A percentile compares a stretch with the other conserved stretches of the same genome.
phyloP scores from a whole-genome alignment of 2,113 vertebrate genomes.

The Notechis scutatus region DNA sequence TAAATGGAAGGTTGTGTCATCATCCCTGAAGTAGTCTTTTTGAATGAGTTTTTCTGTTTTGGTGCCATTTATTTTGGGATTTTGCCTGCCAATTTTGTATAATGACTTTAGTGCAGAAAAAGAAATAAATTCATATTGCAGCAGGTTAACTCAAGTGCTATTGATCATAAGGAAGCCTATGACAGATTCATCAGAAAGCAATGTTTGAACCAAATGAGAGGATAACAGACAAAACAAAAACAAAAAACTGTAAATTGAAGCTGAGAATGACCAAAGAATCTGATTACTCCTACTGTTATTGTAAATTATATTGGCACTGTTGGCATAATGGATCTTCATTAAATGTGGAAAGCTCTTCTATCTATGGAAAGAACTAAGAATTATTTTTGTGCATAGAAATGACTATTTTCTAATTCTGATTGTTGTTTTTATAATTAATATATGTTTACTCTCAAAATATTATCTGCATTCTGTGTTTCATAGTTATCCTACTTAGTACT shows the following conservation, averaged over 20 bases:
- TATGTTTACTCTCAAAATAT: background rate
- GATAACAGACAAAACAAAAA: background rate
- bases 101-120: background rate
- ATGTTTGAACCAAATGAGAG: background rate
- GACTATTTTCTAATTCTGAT: background rate
- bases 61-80: background rate
- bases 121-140: background rate
- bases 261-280: background rate
- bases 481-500: background rate
- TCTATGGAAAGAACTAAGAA: background rate
- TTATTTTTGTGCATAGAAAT: background rate
- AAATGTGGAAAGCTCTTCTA: fast-evolving
- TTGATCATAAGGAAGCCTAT: background rate
- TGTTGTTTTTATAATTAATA: background rate
- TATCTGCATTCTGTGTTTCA: background rate
- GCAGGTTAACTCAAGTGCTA: background rate
- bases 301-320: background rate
- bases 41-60: background rate
- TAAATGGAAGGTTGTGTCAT: fast-evolving
- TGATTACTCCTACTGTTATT: background rate
- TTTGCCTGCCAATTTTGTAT: background rate
- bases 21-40: slow-evolving; percentile 6
- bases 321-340: background rate
- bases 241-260: background rate
- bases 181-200: background rate